Percentiles rank a stretch among this genome's conserved stretches.
These are phyloP conservation scores for Cosmia pyralina DNA, from an alignment of 2,888 invertebrate genomes.

Conservation along the genomic window DNA sequence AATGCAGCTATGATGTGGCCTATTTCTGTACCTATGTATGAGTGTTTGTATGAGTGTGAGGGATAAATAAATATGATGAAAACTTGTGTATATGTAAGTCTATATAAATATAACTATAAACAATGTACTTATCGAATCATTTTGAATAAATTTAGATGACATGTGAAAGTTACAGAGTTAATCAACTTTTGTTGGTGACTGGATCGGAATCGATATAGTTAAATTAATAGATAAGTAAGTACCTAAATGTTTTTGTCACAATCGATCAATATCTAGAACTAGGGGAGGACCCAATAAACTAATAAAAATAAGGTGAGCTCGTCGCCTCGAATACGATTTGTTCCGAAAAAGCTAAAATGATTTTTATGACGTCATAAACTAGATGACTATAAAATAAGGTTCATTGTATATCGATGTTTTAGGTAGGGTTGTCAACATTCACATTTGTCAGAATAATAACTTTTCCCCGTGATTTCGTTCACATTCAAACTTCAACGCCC, in stretches of 20 bases:
- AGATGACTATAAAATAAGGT: constrained; percentile 61
- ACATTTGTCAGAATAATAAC: not conserved
- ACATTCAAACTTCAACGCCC: too few relatives aligned
- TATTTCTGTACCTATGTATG: too few relatives aligned
- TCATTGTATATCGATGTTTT: constrained; percentile 56
- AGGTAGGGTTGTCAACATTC: constrained; percentile 51
- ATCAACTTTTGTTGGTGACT: not conserved
- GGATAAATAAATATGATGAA: too few relatives aligned
- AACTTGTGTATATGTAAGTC: too few relatives aligned
- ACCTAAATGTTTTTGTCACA: not conserved
- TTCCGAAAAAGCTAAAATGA: constrained; percentile 61
- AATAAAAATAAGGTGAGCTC: constrained; percentile 52
- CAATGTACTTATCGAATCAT: not conserved
- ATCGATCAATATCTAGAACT: constrained; percentile 34
- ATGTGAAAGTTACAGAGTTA: not conserved
- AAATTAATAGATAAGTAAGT: not conserved
- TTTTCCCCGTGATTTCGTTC: too few relatives aligned
- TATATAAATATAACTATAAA: too few relatives aligned
- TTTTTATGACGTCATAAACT: constrained; percentile 70
- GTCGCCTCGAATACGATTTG: constrained; percentile 55
- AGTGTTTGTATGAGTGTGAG: too few relatives aligned
- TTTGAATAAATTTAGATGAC: not conserved
- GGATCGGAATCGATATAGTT: not conserved
- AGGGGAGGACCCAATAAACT: constrained; percentile 37
- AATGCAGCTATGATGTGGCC: too few relatives aligned